Conservation (phyloP, 2,113 vertebrate genomes). For the Bettongia penicillata region DNA sequence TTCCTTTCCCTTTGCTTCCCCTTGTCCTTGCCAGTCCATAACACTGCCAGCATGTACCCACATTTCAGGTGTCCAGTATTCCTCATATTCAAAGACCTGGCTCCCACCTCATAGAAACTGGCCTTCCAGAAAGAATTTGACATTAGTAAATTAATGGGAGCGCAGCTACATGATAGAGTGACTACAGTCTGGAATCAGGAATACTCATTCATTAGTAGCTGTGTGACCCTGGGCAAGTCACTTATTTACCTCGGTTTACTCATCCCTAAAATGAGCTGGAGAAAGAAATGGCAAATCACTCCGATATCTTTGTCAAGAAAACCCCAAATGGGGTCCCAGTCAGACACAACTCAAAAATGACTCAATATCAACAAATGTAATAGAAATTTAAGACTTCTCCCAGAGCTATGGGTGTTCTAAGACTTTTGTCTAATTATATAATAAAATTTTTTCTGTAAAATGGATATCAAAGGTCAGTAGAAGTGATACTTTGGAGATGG, state of each 20-base stretch:
- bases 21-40: neutral
- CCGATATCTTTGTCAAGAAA: neutral
- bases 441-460: neutral
- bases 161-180: neutral
- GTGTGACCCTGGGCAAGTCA: neutral
- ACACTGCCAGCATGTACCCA: neutral
- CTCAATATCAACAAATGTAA: neutral
- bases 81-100: neutral
- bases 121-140: neutral
- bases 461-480: neutral
- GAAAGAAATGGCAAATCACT: neutral
- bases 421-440: neutral
- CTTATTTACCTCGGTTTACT: neutral
- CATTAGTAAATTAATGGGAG: neutral
- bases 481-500: neutral
- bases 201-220: neutral
- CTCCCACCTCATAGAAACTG: neutral
- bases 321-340: neutral
- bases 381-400: neutral
- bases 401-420: neutral
- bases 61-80: neutral
- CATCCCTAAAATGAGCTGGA: neutral
- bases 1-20: neutral
- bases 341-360: neutral
- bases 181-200: neutral